These are phyloP conservation scores for Papilio polyxenes DNA, from an alignment of 1,140 invertebrate species.

Conservation along the genomic window DNA sequence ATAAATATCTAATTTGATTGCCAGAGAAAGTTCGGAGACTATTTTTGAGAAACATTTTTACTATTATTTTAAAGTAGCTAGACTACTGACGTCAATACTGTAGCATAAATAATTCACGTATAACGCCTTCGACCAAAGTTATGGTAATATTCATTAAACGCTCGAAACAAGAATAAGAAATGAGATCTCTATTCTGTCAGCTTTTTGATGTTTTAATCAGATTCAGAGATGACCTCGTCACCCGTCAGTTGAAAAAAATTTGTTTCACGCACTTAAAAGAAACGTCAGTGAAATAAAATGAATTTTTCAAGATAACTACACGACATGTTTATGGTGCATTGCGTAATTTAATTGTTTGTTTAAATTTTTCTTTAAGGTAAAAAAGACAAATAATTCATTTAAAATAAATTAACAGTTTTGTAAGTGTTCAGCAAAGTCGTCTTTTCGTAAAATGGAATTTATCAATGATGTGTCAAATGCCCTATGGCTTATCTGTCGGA, in stretches of 20 bases:
- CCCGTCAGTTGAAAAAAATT: conserved; percentile 27
- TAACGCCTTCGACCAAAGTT: neutral
- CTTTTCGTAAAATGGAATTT: neutral
- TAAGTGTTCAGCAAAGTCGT: neutral
- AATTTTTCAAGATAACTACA: neutral
- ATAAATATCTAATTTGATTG: conserved; percentile 52
- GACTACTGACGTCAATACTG: neutral
- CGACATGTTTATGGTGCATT: no score
- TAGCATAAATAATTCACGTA: conserved; percentile 36
- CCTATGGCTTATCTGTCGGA: no score
- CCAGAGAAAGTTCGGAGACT: conserved; percentile 58
- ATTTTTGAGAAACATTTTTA: conserved; percentile 63
- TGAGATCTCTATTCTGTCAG: conserved; percentile 33
- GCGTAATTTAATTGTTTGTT: no score
- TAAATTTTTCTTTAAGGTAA: no score
- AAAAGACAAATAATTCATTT: no score
- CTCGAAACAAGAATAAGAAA: conserved; percentile 14
- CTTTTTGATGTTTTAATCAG: neutral
- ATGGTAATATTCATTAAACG: conserved; percentile 27
- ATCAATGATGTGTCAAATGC: neutral
- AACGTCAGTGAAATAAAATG: neutral
- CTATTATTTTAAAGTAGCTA: conserved; percentile 12
- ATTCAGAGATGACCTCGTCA: neutral
- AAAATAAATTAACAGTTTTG: no score
- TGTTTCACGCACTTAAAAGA: conserved; percentile 16